phyloP scores from a whole-genome alignment of 2,888 invertebrate species.

The Dioctria rufipes region DNA sequence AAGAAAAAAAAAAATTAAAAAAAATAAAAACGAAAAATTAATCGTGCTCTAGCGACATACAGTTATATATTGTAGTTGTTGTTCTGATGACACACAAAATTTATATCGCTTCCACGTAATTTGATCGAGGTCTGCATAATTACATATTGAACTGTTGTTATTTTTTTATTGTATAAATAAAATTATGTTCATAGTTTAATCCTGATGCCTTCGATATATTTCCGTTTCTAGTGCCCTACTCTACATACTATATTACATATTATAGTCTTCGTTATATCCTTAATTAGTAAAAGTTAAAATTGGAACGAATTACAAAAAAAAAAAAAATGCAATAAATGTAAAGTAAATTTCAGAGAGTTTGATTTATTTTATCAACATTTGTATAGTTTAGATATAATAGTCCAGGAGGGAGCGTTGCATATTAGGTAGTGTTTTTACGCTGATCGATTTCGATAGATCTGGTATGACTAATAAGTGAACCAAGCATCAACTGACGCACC shows the following conservation, averaged over 20 bases:
- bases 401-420: too few species aligned
- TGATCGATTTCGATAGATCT: too few species aligned
- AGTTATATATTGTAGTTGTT: too few species aligned
- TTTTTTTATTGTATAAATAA: constrained; percentile 23
- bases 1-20: too few species aligned
- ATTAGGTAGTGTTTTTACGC: too few species aligned
- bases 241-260: neutral
- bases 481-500: too few species aligned
- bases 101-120: constrained; percentile 20
- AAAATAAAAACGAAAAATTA: too few species aligned
- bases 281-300: constrained; percentile 48
- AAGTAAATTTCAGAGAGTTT: constrained; percentile 9
- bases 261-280: constrained; percentile 47
- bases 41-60: too few species aligned
- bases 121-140: constrained; percentile 21
- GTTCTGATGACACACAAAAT: neutral
- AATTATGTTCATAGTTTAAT: constrained; percentile 41
- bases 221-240: constrained; percentile 45
- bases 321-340: constrained; percentile 49
- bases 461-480: too few species aligned
- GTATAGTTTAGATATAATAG: too few species aligned
- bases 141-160: constrained; percentile 41
- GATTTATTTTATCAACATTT: neutral
- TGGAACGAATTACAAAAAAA: constrained; percentile 7
- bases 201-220: constrained; percentile 46